phyloP scores from a whole-genome alignment of 2,113 vertebrate genomes.

The Nycticebus coucang region DNA sequence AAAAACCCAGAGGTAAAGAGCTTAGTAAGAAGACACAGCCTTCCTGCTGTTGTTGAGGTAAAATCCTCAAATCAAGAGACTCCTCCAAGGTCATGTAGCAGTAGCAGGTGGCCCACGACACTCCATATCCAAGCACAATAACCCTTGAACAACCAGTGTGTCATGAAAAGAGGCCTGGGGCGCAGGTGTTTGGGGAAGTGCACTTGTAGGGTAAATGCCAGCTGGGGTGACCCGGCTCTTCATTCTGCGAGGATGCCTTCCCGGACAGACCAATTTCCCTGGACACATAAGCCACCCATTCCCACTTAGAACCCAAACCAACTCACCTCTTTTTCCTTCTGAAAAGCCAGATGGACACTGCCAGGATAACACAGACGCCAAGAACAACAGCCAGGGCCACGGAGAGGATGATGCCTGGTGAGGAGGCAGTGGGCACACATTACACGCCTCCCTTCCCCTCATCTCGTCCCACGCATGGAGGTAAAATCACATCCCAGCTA shows the following conservation, averaged over 20 bases:
- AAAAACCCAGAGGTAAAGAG: neutral
- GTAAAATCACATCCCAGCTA: neutral
- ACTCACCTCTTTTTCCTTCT: slow-evolving; percentile 89
- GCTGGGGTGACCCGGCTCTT: neutral
- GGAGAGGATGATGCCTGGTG: slow-evolving; percentile 88
- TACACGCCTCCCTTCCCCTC: neutral
- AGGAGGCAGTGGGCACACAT: slow-evolving; percentile 49
- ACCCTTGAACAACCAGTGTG: neutral
- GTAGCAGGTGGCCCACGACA: neutral
- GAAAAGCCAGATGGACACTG: slow-evolving; percentile 85
- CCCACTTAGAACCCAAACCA: neutral
- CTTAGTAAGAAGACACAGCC: neutral
- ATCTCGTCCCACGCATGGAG: neutral
- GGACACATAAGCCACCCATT: neutral
- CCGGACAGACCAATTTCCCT: neutral
- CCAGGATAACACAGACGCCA: slow-evolving; percentile 84
- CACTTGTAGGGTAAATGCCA: neutral
- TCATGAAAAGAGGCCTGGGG: neutral
- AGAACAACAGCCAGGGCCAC: slow-evolving; percentile 84
- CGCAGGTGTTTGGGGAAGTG: neutral
- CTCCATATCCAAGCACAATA: neutral
- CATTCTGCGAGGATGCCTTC: neutral
- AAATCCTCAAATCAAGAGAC: neutral
- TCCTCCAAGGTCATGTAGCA: neutral
- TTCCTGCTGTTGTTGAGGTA: neutral